Percentiles rank a stretch among this genome's conserved stretches.
Conservation (phyloP, 1,140 invertebrate genomes). For the Drosophila santomea region DNA sequence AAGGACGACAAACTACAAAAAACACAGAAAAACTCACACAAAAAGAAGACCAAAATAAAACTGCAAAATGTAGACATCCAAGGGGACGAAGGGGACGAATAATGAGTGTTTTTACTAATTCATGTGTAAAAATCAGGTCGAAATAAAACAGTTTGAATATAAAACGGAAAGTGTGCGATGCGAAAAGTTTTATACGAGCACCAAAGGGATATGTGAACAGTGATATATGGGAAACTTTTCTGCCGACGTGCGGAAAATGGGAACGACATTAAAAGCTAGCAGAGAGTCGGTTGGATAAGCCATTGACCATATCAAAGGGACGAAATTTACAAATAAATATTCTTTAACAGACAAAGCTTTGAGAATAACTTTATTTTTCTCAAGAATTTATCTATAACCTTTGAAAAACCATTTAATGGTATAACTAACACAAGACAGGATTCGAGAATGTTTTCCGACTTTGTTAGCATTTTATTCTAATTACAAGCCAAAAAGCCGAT, state of each 20-base stretch:
- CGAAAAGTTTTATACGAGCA: conserved; percentile 28
- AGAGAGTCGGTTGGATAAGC: background rate
- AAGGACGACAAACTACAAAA: conserved; percentile 26
- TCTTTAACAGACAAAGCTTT: background rate
- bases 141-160: conserved; percentile 73
- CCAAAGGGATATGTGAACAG: background rate
- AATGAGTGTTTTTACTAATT: conserved; percentile 72
- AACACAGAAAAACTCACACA: conserved; percentile 17
- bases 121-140: conserved; percentile 73
- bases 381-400: background rate
- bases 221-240: conserved; percentile 30
- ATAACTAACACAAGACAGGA: too few species aligned
- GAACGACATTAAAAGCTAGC: conserved; percentile 9
- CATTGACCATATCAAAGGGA: background rate
- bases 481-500: conserved; percentile 11
- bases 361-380: background rate
- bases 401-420: background rate
- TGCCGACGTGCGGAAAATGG: background rate
- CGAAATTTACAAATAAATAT: too few species aligned
- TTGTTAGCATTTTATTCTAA: background rate
- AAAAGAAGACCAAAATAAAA: background rate
- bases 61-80: background rate
- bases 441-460: background rate
- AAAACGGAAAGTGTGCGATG: conserved; percentile 40
- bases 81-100: conserved; percentile 16